Evolutionary conservation across 2,888 invertebrate genomes (phyloP), one percentile per base, ranked within the genome.

Genomic region (Lycocerus yunnanus): DNA sequence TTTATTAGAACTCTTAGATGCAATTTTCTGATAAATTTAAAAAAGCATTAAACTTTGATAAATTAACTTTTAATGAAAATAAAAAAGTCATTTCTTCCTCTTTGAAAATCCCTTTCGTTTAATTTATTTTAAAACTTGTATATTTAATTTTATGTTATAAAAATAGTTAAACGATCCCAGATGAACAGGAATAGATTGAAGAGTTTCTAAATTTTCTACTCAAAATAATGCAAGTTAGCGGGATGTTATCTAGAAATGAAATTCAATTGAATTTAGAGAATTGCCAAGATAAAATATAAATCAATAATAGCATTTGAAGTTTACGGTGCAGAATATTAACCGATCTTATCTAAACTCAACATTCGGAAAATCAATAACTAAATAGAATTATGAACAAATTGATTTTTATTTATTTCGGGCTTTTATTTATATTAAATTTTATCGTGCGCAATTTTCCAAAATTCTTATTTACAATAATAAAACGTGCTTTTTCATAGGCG

Each of bases 211-310:
- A 63, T 63, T 63, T 63, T 18, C 16, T 63, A 63, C 20, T 63
- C 20, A 63, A 63, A 63, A 63, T 63, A 63, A 16, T 63, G 61
- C 61, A 63, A 63, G 61, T 63, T 63, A 18, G 61, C 61, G n/a
- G 20, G 61, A 18, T 63, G 61, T 63, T 63, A 63, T 63, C 61
- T 63, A 18, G 61, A 63, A 63, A 63, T 63, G 61, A 63, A 63
- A 63, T 63, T 63, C 61, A 63, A 63, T 63, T 63, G 61, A 63
- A 63, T 63, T 63, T 63, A 63, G 61, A 63, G 61, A 63, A 63
- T 63, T 63, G 20, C 61, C 61, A 63, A 63, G 61, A 63, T 63
- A 63, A 63, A 63, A 63, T 63, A 63, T 63, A 67, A 67, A 67
- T 67, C 67, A 67, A 67, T 43, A 43, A 43, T 16, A 16, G 15